These are phyloP conservation scores for Myripristis murdjan DNA, from an alignment of 2,797 vertebrate genomes.

Conservation along the genomic window DNA sequence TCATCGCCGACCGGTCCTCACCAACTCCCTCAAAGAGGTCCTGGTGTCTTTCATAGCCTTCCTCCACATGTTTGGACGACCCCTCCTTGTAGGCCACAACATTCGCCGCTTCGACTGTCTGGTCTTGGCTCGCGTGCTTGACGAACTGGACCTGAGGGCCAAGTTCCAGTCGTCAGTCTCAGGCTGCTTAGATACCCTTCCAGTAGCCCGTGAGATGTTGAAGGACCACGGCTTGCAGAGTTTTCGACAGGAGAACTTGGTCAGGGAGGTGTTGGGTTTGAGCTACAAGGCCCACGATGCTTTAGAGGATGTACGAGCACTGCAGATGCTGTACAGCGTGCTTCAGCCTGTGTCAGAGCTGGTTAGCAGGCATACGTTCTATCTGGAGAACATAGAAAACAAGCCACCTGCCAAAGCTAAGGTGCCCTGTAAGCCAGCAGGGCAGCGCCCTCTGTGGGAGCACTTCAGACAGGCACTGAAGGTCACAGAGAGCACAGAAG, in stretches of 20 bases:
- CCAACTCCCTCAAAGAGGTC: constrained; percentile 79
- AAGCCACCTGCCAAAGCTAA: constrained; percentile 16
- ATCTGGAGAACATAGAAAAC: constrained; percentile 54
- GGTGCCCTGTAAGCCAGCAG: constrained; percentile 6
- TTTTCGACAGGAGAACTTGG: constrained; percentile 82
- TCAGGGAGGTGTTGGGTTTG: constrained; percentile 78
- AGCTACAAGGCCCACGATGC: constrained; percentile 83
- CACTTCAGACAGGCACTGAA: constrained; percentile 31
- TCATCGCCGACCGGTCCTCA: constrained; percentile 71
- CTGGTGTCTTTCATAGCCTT: constrained; percentile 84
- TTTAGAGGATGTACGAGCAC: constrained; percentile 80
- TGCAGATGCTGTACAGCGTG: constrained; percentile 76
- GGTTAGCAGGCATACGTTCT: constrained; percentile 69
- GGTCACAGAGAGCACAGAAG: constrained; percentile 12
- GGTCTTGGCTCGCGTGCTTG: constrained; percentile 70
- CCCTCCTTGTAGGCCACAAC: constrained; percentile 83
- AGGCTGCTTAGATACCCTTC: constrained; percentile 82
- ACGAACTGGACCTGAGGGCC: constrained; percentile 69
- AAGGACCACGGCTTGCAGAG: constrained; percentile 68
- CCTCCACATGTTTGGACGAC: constrained; percentile 75
- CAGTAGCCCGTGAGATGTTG: constrained; percentile 77
- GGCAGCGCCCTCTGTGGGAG: constrained; percentile 53
- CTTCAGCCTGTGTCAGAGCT: constrained; percentile 74
- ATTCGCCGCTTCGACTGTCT: constrained; percentile 83
- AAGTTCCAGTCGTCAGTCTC: constrained; percentile 65